Conservation (phyloP, 2,113 vertebrate genomes). For the Mandrillus leucophaeus region DNA sequence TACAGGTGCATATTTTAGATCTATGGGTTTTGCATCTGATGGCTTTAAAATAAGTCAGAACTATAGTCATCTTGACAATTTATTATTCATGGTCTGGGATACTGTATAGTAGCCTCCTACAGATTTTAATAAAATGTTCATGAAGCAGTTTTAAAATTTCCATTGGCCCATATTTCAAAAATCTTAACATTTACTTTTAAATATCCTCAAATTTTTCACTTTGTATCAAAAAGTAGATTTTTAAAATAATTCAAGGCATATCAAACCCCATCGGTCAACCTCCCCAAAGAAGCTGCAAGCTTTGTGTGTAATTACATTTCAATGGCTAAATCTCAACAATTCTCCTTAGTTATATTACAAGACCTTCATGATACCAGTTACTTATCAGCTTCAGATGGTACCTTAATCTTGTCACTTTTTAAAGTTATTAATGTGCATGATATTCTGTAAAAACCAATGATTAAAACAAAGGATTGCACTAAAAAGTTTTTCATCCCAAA, state of each 20-base stretch:
- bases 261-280: not conserved
- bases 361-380: constrained; percentile 4
- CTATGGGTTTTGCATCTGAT: not conserved
- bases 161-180: not conserved
- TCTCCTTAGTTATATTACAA: not conserved
- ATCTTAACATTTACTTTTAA: not conserved
- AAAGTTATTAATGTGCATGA: constrained; percentile 47
- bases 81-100: not conserved
- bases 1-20: not conserved
- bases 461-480: constrained; percentile 9
- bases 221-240: not conserved
- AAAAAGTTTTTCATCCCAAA: constrained; percentile 34
- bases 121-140: not conserved
- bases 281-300: not conserved
- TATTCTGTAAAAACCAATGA: constrained; percentile 34
- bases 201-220: constrained; percentile 13
- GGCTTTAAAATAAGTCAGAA: not conserved
- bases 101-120: not conserved
- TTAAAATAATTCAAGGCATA: not conserved
- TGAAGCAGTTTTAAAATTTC: not conserved
- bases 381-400: constrained; percentile 3
- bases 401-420: constrained; percentile 17
- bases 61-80: not conserved
- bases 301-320: constrained; percentile 13
- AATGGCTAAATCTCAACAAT: not conserved